Evolutionary conservation across 2,888 invertebrate species (phyloP).

Genomic region (Hydropsyche betteni): DNA sequence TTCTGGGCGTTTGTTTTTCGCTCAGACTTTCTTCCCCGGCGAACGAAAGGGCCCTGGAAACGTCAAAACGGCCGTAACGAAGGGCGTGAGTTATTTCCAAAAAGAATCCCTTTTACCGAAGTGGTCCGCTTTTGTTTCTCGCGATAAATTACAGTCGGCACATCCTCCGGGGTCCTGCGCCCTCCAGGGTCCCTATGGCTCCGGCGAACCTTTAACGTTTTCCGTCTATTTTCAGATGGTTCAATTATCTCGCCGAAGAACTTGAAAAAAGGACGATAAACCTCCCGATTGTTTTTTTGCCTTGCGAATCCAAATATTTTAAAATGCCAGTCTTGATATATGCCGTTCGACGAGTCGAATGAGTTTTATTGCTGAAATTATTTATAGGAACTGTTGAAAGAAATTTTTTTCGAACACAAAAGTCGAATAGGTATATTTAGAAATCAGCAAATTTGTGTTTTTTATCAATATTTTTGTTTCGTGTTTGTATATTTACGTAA

Average conservation of each 20-base stretch:
- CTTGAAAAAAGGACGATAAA: conserved; percentile 43
- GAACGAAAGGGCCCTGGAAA: conserved; percentile 15
- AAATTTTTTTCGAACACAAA: too few species aligned
- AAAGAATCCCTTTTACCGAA: conserved; percentile 41
- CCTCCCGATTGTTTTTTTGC: conserved; percentile 48
- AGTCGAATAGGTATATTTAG: too few species aligned
- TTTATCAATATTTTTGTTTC: too few species aligned
- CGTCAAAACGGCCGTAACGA: conserved; percentile 43
- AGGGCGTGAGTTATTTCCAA: conserved; percentile 43
- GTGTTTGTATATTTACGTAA: neutral
- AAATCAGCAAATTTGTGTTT: too few species aligned
- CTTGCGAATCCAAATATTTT: conserved; percentile 23
- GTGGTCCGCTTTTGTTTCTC: conserved; percentile 41
- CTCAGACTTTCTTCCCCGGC: conserved; percentile 2
- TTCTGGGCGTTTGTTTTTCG: too few species aligned
- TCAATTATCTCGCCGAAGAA: conserved; percentile 49
- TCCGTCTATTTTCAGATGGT: conserved; percentile 49
- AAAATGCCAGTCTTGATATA: neutral
- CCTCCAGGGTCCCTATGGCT: neutral
- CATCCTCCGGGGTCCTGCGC: conserved; percentile 38
- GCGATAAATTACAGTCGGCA: conserved; percentile 45
- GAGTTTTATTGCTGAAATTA: too few species aligned
- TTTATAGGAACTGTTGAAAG: too few species aligned
- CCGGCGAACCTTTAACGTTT: conserved; percentile 34
- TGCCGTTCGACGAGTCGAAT: neutral